Percentiles rank a stretch among this genome's conserved stretches.
These are phyloP conservation scores for Pantherophis alleghaniensis DNA, from an alignment of 2,797 vertebrate species.

Conservation along the genomic window DNA sequence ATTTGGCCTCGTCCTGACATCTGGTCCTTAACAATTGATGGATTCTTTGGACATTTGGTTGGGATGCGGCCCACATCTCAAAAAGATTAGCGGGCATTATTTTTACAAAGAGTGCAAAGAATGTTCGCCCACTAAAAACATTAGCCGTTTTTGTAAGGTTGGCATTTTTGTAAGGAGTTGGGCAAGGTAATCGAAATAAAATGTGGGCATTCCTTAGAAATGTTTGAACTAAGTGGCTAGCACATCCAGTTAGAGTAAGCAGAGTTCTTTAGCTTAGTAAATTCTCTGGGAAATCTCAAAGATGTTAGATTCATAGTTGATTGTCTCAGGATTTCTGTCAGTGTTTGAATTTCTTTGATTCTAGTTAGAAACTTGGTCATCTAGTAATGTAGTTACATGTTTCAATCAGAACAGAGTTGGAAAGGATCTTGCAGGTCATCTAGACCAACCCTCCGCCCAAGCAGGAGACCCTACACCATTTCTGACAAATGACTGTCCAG, in stretches of 20 bases:
- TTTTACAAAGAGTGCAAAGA: background rate
- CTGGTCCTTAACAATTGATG: constrained; percentile 13
- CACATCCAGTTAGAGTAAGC: background rate
- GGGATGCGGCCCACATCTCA: constrained; percentile 23
- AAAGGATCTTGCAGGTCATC: no score
- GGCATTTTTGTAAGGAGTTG: constrained; percentile 7
- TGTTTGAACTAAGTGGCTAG: background rate
- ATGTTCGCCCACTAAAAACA: background rate
- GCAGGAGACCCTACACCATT: no score
- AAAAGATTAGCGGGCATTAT: background rate
- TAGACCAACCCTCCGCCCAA: no score
- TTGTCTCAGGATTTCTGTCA: background rate
- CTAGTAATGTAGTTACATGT: background rate
- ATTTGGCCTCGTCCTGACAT: constrained; percentile 41
- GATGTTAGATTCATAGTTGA: background rate
- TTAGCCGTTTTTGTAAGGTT: background rate
- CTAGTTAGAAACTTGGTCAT: background rate
- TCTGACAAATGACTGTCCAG: no score
- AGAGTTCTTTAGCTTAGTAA: background rate
- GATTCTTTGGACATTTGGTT: constrained; percentile 21
- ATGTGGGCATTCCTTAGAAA: accelerated
- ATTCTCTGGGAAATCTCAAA: background rate
- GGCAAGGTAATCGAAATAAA: background rate
- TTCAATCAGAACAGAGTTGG: no score
- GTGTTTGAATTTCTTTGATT: background rate